These are phyloP conservation scores for Drosophila seclusa DNA, from an alignment of 2,888 invertebrate species.

Conservation along the genomic window DNA sequence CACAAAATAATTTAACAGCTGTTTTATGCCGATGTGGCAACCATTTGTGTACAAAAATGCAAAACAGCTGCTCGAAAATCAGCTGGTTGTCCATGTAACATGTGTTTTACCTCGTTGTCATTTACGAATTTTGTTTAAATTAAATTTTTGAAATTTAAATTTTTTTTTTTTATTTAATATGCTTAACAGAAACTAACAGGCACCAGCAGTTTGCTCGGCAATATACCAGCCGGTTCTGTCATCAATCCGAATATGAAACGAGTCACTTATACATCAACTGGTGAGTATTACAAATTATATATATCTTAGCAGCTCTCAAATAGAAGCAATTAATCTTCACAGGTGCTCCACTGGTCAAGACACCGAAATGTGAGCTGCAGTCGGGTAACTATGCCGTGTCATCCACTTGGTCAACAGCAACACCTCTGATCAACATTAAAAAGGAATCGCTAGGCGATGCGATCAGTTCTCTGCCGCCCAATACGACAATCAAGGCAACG, in stretches of 20 bases:
- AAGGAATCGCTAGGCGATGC: slow-evolving; percentile 73
- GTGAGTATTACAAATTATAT: background rate
- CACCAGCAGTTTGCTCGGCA: slow-evolving; percentile 67
- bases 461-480: slow-evolving; percentile 80
- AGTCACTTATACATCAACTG: slow-evolving; percentile 42
- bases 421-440: slow-evolving; percentile 24
- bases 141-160: slow-evolving; percentile 32
- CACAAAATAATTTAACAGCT: slow-evolving; percentile 39
- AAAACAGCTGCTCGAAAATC: slow-evolving; percentile 36
- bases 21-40: slow-evolving; percentile 27
- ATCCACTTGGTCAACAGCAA: slow-evolving; percentile 38
- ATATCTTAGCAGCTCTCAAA: background rate
- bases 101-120: slow-evolving; percentile 1
- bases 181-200: slow-evolving; percentile 62
- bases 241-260: slow-evolving; percentile 80
- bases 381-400: slow-evolving; percentile 36
- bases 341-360: slow-evolving; percentile 63
- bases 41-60: background rate
- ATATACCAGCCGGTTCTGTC: slow-evolving; percentile 62
- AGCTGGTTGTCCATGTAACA: slow-evolving; percentile 18
- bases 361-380: slow-evolving; percentile 75
- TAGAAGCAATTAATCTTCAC: background rate
- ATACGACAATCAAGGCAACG: slow-evolving; percentile 81
- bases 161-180: slow-evolving; percentile 25
- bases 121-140: background rate